Percentiles rank a stretch among this genome's conserved stretches.
phyloP scores from a whole-genome alignment of 2,888 invertebrate species.

The Meganola albula region DNA sequence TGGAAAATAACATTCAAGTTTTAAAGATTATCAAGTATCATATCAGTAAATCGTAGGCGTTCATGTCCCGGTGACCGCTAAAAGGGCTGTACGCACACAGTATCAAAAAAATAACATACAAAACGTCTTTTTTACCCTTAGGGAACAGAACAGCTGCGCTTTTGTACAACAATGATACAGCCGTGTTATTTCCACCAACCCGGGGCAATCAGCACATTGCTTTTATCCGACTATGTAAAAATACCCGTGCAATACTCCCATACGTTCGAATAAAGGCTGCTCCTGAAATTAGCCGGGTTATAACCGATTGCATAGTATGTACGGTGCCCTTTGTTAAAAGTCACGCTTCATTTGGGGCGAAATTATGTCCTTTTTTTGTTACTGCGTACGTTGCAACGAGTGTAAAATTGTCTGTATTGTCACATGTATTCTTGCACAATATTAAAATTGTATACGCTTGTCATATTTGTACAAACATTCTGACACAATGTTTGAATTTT shows the following conservation, averaged over 20 bases:
- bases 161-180: slow-evolving; percentile 74
- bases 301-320: slow-evolving; percentile 53
- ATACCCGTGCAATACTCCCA: slow-evolving; percentile 16
- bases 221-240: slow-evolving; percentile 38
- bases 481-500: slow-evolving; percentile 1
- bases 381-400: slow-evolving; percentile 62
- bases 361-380: slow-evolving; percentile 75
- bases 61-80: slow-evolving; percentile 68
- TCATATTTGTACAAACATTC: slow-evolving; percentile 26
- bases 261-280: slow-evolving; percentile 9
- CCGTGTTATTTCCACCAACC: slow-evolving; percentile 67
- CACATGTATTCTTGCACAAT: slow-evolving; percentile 26
- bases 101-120: slow-evolving; percentile 57
- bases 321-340: slow-evolving; percentile 66
- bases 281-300: slow-evolving; percentile 40
- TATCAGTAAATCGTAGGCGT: slow-evolving; percentile 46
- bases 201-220: slow-evolving; percentile 62
- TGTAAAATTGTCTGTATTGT: slow-evolving; percentile 62
- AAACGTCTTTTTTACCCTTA: slow-evolving; percentile 71
- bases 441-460: slow-evolving; percentile 27
- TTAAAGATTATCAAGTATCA: slow-evolving; percentile 44
- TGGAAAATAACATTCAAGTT: too few species aligned
- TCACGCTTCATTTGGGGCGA: slow-evolving; percentile 72
- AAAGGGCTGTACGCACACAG: slow-evolving; percentile 53
- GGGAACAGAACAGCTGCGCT: slow-evolving; percentile 73